Evolutionary conservation across 2,797 vertebrate species (phyloP), one percentile per base, ranked within the genome.

Genomic region (Menidia menidia): DNA sequence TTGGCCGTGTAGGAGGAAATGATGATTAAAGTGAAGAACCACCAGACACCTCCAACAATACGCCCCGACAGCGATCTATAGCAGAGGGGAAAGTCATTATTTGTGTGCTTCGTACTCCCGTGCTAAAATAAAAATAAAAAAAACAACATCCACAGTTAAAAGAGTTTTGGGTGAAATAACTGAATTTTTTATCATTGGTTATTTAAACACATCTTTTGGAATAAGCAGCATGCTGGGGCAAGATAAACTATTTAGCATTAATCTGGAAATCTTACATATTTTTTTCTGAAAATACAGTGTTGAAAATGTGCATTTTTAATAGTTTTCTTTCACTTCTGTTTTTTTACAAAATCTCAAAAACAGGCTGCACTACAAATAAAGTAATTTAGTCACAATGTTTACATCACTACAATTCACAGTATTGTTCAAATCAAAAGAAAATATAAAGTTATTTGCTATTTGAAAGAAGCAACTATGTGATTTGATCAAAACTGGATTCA

Each of bases 1-100:
- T 99, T 99, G 89, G 98, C 98, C 90, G 97, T 99, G 95, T 99
- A 99, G 89, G 98, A 99, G 84, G 98, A 99, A 94, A 99, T 99
- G 94, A 99, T 99, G 94, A 99, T 99, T 86, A 99, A 92, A 87
- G 98, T 99, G 95, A 99, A 99, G 94, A 99, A 99, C 98, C 98
- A 99, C 98, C 98, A 99, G 71, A 99, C 98, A 63, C 98, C 98
- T 80, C 98, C 98, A 83, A 99, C 98, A 86, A 99, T 99, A 76
- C 98, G 97, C 45, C 98, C 98, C 85, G 98, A 99, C 87, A 99
- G 95, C 90, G 98, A 99, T 94, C 98, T 99, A 86, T 55, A 4
- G 44, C 19, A 39, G 0, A 67, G 3, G 50, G 4, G 19, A 60
- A n/a, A 54, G 2, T 33, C 41, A 15, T 32, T 41, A 0, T n/a